These are phyloP conservation scores for Baronia brevicornis DNA, from an alignment of 2,888 invertebrate species.

Conservation along the genomic window DNA sequence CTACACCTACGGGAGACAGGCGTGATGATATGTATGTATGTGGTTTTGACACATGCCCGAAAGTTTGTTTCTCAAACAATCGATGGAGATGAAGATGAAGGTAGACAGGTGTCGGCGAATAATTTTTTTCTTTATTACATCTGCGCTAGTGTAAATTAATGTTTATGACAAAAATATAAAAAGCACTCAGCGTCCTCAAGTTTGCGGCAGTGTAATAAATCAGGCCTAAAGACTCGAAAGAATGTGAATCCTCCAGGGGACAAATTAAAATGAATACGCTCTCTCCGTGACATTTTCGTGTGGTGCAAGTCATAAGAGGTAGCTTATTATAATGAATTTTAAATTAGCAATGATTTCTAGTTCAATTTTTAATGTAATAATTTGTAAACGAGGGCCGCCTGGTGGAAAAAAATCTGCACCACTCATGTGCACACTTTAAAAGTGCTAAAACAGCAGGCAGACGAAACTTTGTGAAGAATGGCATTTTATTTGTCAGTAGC, in stretches of 20 bases:
- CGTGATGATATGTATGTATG: neutral
- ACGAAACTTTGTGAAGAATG: too few relatives aligned
- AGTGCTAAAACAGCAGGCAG: too few relatives aligned
- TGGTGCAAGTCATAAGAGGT: conserved; percentile 21
- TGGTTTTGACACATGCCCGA: conserved; percentile 2
- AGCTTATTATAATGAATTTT: too few relatives aligned
- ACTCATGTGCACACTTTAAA: too few relatives aligned
- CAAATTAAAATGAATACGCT: conserved; percentile 56
- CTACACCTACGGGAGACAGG: too few relatives aligned
- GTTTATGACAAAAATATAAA: conserved; percentile 5
- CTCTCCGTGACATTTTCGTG: conserved; percentile 27
- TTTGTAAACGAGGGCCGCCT: too few relatives aligned
- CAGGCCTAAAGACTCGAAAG: conserved; percentile 28
- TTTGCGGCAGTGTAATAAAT: conserved; percentile 20
- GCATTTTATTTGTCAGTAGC: too few relatives aligned
- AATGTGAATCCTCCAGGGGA: conserved; percentile 41
- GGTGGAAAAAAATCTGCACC: too few relatives aligned
- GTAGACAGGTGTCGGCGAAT: conserved; percentile 9
- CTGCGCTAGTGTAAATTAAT: conserved; percentile 6
- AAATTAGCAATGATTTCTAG: too few relatives aligned
- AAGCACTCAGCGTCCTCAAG: neutral
- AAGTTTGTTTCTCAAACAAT: conserved; percentile 6
- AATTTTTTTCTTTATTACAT: conserved; percentile 4
- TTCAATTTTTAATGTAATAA: too few relatives aligned
- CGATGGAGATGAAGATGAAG: conserved; percentile 8